Evolutionary conservation across 2,888 invertebrate genomes (phyloP).

Genomic region (Orgyia antiqua): DNA sequence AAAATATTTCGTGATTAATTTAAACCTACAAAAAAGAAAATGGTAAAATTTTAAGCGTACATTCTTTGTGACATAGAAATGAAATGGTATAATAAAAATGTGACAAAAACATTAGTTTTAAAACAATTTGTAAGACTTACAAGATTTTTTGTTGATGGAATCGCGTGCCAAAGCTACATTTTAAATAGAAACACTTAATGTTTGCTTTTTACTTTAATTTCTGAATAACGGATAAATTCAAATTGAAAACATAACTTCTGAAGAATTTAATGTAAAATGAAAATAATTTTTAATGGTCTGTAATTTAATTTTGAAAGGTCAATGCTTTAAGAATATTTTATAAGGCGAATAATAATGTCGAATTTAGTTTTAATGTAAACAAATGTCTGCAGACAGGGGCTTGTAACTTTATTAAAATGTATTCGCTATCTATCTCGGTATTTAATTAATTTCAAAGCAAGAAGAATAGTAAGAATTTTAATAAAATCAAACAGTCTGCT

Average conservation of each 20-base stretch:
- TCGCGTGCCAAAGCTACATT: not conserved
- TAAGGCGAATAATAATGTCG: not conserved
- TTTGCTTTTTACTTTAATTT: conserved; percentile 2
- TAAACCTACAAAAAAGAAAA: no score
- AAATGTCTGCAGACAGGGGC: not conserved
- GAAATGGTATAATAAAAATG: no score
- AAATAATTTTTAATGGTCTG: not conserved
- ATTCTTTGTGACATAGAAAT: no score
- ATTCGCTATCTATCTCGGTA: not conserved
- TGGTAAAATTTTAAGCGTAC: no score
- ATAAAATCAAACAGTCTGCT: no score
- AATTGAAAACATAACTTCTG: conserved; percentile 12
- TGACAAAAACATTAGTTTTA: no score
- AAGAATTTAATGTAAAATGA: conserved; percentile 1
- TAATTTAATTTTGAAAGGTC: conserved; percentile 1
- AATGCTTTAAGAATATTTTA: not conserved
- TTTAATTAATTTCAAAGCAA: not conserved
- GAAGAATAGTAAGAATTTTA: no score
- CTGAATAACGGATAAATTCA: conserved; percentile 13
- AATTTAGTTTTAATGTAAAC: not conserved
- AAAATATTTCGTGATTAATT: no score
- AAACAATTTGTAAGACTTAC: no score
- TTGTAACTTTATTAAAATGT: not conserved
- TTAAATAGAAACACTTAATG: not conserved
- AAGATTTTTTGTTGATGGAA: no score